Conservation (phyloP, 2,797 vertebrate genomes). For the Rachycentron canadum region DNA sequence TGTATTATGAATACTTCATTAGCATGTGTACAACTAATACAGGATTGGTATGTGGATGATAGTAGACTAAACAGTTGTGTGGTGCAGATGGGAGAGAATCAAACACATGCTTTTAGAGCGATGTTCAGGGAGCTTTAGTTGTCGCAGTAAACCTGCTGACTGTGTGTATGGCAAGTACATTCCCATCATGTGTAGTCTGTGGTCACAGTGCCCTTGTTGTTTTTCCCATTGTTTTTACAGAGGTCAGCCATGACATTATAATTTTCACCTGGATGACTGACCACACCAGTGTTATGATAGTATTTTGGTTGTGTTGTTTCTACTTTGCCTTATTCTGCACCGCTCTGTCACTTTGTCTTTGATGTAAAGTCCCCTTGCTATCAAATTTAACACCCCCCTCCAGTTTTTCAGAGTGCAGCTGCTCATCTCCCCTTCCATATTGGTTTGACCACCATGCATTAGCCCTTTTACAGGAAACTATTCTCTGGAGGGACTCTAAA, state of each 20-base stretch:
- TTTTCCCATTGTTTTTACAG: slow-evolving; percentile 69
- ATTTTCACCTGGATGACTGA: slow-evolving; percentile 81
- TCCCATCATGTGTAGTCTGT: slow-evolving; percentile 73
- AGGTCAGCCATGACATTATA: slow-evolving; percentile 67
- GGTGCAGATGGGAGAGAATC: slow-evolving; percentile 65
- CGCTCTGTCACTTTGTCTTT: slow-evolving; percentile 51
- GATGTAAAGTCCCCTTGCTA: slow-evolving; percentile 58
- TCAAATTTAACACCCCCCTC: slow-evolving; percentile 58
- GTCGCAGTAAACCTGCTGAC: slow-evolving; percentile 77
- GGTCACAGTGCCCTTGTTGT: slow-evolving; percentile 65
- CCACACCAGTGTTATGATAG: slow-evolving; percentile 75
- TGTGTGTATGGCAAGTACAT: slow-evolving; percentile 73
- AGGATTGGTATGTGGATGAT: slow-evolving; percentile 46
- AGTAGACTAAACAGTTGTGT: slow-evolving; percentile 55
- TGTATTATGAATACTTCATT: slow-evolving; percentile 9
- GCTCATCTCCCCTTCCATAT: slow-evolving; percentile 54
- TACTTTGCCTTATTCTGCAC: slow-evolving; percentile 58
- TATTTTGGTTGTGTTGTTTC: slow-evolving; percentile 66
- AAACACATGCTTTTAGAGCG: slow-evolving; percentile 68
- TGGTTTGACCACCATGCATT: slow-evolving; percentile 70
- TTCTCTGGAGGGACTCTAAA: slow-evolving; percentile 60
- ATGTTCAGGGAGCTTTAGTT: slow-evolving; percentile 70
- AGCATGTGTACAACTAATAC: background rate
- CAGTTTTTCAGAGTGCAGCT: slow-evolving; percentile 63
- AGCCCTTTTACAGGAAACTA: slow-evolving; percentile 76